phyloP scores from a whole-genome alignment of 2,888 invertebrate genomes.

The Arrhopalites spinosus region DNA sequence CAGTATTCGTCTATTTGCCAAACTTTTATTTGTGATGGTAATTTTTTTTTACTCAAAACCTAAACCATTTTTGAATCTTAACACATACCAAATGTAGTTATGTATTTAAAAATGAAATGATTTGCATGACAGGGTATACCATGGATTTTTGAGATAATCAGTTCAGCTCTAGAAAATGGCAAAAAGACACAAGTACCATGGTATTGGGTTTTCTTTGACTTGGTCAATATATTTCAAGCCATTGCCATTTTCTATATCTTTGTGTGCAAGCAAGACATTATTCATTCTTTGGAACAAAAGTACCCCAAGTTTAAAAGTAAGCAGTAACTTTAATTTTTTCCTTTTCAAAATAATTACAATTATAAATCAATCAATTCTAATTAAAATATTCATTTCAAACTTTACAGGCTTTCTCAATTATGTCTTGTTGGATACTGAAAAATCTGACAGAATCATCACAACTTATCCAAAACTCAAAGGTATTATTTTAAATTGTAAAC shows the following conservation, averaged over 20 bases:
- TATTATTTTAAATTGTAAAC: not conserved
- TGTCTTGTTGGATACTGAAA: not conserved
- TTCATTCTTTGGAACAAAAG: slow-evolving; percentile 47
- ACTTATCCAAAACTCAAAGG: slow-evolving; percentile 4
- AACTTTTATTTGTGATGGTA: slow-evolving; percentile 53
- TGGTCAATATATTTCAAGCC: slow-evolving; percentile 52
- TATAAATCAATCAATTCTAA: not conserved
- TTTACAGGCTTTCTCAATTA: not conserved
- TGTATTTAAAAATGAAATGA: too few relatives aligned
- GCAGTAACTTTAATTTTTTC: too few relatives aligned
- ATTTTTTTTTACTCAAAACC: not conserved
- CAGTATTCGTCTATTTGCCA: slow-evolving; percentile 50
- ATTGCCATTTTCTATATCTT: slow-evolving; percentile 54
- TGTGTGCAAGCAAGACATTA: slow-evolving; percentile 52
- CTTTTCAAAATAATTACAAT: not conserved
- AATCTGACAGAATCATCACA: not conserved
- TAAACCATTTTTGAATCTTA: too few relatives aligned
- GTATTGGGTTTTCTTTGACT: slow-evolving; percentile 49
- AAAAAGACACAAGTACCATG: slow-evolving; percentile 35
- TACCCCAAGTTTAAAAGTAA: slow-evolving; percentile 50
- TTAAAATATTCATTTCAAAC: too few relatives aligned
- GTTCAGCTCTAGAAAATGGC: slow-evolving; percentile 41
- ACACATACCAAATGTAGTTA: too few relatives aligned
- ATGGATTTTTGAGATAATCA: slow-evolving; percentile 54
- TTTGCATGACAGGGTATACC: slow-evolving; percentile 19